phyloP scores from a whole-genome alignment of 2,797 vertebrate species.

The Botia kubotai region DNA sequence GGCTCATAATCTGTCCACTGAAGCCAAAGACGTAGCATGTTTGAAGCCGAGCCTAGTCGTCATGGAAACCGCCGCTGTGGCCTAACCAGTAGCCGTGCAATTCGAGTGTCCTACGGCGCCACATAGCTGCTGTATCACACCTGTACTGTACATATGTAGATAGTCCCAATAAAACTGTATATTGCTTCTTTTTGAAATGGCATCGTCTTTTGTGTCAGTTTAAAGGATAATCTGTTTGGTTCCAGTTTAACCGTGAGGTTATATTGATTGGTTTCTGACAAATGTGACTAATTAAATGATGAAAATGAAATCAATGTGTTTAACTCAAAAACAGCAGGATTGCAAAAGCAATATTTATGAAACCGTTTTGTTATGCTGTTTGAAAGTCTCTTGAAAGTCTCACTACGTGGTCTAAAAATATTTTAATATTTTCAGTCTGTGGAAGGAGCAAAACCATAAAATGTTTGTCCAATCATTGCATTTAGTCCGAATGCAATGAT shows the following conservation, averaged over 20 bases:
- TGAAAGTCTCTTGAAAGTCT: too few species aligned
- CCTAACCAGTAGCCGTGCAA: constrained; percentile 77
- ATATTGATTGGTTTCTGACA: background rate
- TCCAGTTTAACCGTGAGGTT: background rate
- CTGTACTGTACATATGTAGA: constrained; percentile 80
- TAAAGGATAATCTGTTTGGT: background rate
- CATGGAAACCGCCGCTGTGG: constrained; percentile 74
- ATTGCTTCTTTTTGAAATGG: constrained; percentile 71
- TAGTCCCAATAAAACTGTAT: constrained; percentile 79
- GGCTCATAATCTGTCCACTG: constrained; percentile 39
- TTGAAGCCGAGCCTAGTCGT: constrained; percentile 60
- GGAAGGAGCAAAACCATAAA: too few species aligned
- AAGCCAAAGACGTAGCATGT: constrained; percentile 77
- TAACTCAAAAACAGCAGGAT: background rate
- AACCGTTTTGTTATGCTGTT: too few species aligned
- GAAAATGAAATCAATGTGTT: background rate
- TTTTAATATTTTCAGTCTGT: too few species aligned
- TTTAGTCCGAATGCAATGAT: too few species aligned
- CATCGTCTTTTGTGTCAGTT: constrained; percentile 6
- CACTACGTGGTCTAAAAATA: too few species aligned
- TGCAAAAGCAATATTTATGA: background rate
- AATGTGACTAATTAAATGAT: background rate
- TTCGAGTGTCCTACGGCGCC: constrained; percentile 72
- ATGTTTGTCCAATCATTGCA: too few species aligned
- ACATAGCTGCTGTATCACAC: constrained; percentile 69